Evolutionary conservation across 1,140 invertebrate genomes (phyloP).

Genomic region (Popillia japonica): DNA sequence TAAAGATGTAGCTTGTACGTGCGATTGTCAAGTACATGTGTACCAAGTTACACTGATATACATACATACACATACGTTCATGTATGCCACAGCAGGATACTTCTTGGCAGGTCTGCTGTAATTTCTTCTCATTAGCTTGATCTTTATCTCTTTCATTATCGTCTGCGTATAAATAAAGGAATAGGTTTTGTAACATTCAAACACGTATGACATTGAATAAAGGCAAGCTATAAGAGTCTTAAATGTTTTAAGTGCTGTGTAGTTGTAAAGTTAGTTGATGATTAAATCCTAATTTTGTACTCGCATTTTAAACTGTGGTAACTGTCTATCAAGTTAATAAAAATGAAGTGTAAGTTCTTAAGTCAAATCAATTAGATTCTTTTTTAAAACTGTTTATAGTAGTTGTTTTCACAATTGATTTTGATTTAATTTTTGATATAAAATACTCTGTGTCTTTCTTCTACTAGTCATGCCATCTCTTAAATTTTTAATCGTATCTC

Average conservation of each 20-base stretch:
- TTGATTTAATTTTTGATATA: too few relatives aligned
- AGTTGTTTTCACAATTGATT: too few relatives aligned
- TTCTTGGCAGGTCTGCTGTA: conserved; percentile 10
- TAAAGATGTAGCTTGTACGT: not conserved
- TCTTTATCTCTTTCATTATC: conserved; percentile 39
- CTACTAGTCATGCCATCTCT: too few relatives aligned
- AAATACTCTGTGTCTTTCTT: too few relatives aligned
- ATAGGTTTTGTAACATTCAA: not conserved
- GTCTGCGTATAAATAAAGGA: conserved; percentile 23
- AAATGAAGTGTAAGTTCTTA: too few relatives aligned
- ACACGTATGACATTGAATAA: conserved; percentile 8
- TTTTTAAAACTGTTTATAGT: too few relatives aligned
- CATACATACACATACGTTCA: not conserved
- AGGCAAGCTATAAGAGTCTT: not conserved
- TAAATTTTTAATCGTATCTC: too few relatives aligned
- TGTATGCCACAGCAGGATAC: conserved; percentile 3
- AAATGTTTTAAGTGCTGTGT: not conserved
- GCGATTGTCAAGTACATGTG: conserved; percentile 13
- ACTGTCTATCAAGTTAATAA: too few relatives aligned
- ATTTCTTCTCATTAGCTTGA: conserved; percentile 40
- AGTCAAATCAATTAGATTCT: too few relatives aligned
- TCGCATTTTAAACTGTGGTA: too few relatives aligned
- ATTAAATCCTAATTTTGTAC: too few relatives aligned
- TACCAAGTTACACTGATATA: not conserved
- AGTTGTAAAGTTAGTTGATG: too few relatives aligned